These are phyloP conservation scores for Scaptodrosophila latifasciaeformis DNA, from an alignment of 2,888 invertebrate genomes.

Conservation along the genomic window DNA sequence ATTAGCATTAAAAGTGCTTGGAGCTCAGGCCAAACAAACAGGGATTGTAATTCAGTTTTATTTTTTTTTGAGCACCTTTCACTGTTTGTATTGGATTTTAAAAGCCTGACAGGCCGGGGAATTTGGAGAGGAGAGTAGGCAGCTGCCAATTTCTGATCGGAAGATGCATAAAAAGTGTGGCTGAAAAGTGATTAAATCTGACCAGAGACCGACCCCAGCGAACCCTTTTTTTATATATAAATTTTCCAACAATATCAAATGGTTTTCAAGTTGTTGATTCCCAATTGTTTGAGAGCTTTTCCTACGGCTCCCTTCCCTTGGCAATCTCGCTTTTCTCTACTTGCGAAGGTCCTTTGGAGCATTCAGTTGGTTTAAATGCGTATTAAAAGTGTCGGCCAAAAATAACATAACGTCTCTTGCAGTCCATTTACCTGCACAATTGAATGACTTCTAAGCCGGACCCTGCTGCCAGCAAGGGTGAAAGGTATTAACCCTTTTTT, in stretches of 20 bases:
- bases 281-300: constrained; percentile 62
- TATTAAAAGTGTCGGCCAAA: not conserved
- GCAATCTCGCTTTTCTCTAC: constrained; percentile 14
- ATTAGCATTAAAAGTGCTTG: constrained; percentile 62
- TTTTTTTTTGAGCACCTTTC: too few species aligned
- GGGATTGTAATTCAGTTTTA: constrained; percentile 5
- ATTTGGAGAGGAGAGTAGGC: constrained; percentile 44
- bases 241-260: constrained; percentile 23
- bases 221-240: constrained; percentile 44
- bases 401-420: constrained; percentile 60
- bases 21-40: constrained; percentile 33
- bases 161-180: constrained; percentile 18
- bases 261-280: constrained; percentile 33
- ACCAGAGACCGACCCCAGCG: constrained; percentile 27
- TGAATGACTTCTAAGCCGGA: constrained; percentile 71
- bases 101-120: constrained; percentile 53
- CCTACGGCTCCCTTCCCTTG: constrained; percentile 37
- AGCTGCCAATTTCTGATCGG: not conserved
- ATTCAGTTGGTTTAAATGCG: not conserved
- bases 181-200: constrained; percentile 72
- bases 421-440: constrained; percentile 74
- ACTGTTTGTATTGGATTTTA: constrained; percentile 18
- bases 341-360: too few species aligned
- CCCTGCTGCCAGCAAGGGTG: constrained; percentile 10
- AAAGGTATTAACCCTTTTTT: constrained; percentile 12